Base-by-base conservation (phyloP, 2,888 invertebrate species). In the Papilio elwesi region DNA sequence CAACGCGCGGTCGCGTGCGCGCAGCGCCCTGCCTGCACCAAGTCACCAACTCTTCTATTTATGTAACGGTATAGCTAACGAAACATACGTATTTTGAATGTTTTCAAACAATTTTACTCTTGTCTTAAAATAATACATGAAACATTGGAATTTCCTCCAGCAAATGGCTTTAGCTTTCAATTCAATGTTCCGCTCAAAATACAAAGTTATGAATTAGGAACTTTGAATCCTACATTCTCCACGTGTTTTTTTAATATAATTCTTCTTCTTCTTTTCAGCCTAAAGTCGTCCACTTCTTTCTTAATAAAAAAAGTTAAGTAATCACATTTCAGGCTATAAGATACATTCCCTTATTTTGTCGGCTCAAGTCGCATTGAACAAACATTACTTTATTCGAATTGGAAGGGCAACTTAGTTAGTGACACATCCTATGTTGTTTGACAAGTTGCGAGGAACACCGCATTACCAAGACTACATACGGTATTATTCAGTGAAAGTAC, bases 1-100 rank as follows among this genome's bases (percentile, higher is more conserved):
- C 88, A 87, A 43, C 38, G 81, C 78, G 80, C 79, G 77, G 81
- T 82, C 82, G 81, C 79, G 79, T 83, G 81, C 79, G 74, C 69
- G 73, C 73, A 73, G 76, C 78, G 75, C 71, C 71, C 75, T 73
- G 70, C 70, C 38, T 52, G 15, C 36, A 8, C 15, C 47, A 62
- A 51, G 68, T 75, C 74, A 71, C 74, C 69, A 55, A 72, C 69
- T 52, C 70, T 26, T 74, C 76, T 75, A 74, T 75, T 75, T 75
- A 76, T 74, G 74, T 75, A 77, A 70, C 74, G 26, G 71, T 72
- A 76, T 75, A 75, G 70, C 47, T 78, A 77, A 76, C 74, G 74
- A 75, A 76, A 76, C 73, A 76, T 70, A 57, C 57, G 48, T 70
- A 66, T 59, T 71, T 43, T 13, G 57, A 49, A 65, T 65, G 70